Conservation (phyloP, 2,113 vertebrate species). For the Odobenus rosmarus region DNA sequence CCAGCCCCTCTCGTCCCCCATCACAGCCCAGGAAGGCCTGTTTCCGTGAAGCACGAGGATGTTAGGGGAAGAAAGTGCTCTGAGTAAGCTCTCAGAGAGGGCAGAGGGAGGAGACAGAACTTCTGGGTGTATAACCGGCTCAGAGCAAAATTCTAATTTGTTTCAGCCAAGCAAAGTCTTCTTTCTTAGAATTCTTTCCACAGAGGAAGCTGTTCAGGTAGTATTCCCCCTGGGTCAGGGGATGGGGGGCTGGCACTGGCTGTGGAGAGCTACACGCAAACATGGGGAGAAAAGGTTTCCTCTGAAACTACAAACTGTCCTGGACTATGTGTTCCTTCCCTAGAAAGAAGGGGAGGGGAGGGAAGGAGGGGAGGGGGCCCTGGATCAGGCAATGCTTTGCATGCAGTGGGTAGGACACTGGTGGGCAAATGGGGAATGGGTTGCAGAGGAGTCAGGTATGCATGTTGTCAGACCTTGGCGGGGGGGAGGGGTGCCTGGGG, state of each 20-base stretch:
- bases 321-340: neutral
- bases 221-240: neutral
- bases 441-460: neutral
- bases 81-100: neutral
- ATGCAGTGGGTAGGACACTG: neutral
- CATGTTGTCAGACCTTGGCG: neutral
- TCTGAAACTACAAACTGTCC: neutral
- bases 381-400: neutral
- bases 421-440: neutral
- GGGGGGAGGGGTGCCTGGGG: neutral
- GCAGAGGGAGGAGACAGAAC: neutral
- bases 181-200: neutral
- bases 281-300: neutral
- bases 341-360: neutral
- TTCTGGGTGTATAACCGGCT: neutral
- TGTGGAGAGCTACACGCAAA: neutral
- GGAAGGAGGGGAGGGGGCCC: fast-evolving
- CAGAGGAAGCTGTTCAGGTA: neutral
- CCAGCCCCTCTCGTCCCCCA: neutral
- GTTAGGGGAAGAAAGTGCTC: neutral
- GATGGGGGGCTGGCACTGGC: neutral
- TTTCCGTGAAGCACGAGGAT: neutral
- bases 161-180: neutral
- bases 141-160: neutral
- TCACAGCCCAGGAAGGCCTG: neutral